Conservation (phyloP, 2,113 vertebrate genomes). For the Tympanuchus pallidicinctus region DNA sequence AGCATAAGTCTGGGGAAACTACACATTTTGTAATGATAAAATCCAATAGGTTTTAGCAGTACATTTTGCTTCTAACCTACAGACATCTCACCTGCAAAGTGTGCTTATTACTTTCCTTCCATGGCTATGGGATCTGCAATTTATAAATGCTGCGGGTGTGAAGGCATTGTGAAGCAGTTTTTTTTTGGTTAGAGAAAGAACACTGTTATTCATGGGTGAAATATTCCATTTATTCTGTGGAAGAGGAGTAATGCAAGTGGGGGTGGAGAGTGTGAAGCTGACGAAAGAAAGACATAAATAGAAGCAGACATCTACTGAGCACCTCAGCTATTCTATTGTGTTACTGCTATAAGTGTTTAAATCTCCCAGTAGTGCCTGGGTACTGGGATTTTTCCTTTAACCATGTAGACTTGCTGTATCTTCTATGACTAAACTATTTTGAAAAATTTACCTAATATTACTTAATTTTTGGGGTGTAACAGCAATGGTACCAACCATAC, state of each 20-base stretch:
- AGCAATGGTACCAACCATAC: background rate
- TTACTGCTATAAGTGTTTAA: background rate
- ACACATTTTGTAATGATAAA: conserved; percentile 45
- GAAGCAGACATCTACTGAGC: conserved; percentile 65
- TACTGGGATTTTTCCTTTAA: conserved; percentile 23
- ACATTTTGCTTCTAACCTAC: conserved; percentile 68
- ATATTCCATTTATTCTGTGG: conserved; percentile 74
- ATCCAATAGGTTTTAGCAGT: conserved; percentile 56
- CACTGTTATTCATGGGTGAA: conserved; percentile 79
- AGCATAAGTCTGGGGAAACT: conserved; percentile 58
- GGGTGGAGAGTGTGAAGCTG: conserved; percentile 33
- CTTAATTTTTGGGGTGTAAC: background rate
- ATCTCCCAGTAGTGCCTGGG: conserved; percentile 30
- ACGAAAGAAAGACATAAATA: conserved; percentile 61
- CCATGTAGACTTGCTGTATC: background rate
- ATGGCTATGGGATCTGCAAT: conserved; percentile 48
- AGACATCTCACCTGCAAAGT: conserved; percentile 71
- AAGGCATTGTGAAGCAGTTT: conserved; percentile 64
- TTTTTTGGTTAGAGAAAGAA: conserved; percentile 62
- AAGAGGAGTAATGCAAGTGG: conserved; percentile 28
- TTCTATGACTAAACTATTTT: background rate
- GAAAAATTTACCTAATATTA: background rate
- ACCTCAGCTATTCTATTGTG: conserved; percentile 62
- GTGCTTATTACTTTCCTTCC: conserved; percentile 76
- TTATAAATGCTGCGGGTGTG: conserved; percentile 78